Evolutionary conservation across 2,888 invertebrate genomes (phyloP), one percentile per base, ranked within the genome.

Genomic region (Eupithecia exiguata): DNA sequence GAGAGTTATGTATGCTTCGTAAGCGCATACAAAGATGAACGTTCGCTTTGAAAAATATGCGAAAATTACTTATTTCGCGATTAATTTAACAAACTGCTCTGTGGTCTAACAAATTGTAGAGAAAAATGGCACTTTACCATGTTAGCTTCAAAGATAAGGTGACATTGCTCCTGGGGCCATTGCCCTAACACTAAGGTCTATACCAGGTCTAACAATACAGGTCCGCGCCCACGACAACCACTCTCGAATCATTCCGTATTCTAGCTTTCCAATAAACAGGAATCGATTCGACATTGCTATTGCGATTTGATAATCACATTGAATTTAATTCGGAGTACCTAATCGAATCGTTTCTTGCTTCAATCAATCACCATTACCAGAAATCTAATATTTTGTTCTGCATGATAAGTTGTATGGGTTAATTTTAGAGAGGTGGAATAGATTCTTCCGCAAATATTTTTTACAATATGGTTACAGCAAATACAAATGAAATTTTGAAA

Each of bases 251-350:
- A 84, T 82, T 79, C 80, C 82, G 84, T 78, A 79, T 86, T 85
- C 86, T 80, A 79, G 83, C 88, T 90, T 88, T 89, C 88, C 83
- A 89, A 86, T 86, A 83, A 84, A 84, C 79, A 83, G 83, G 84
- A 84, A 87, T 86, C 79, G 82, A 76, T 46, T 75, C 35, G 69
- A 70, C 66, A 75, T 66, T 63, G 70, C 74, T 73, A 74, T 72
- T 65, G 68, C 74, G 40, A 74, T 38, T 77, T 70, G 75, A 77
- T 77, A 77, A 78, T 77, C 71, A 70, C 68, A 77, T 74, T 66
- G 73, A 75, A 78, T 75, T 49, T 70, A 46, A 75, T 75, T 76
- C 70, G 74, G 68, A 71, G 74, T n/a, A n/a, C n/a, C n/a, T 72
- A 70, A 68, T 65, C 30, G 49, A 74, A 66, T 68, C 61, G 70